phyloP scores from a whole-genome alignment of 2,113 vertebrate species.

The Scomber colias region DNA sequence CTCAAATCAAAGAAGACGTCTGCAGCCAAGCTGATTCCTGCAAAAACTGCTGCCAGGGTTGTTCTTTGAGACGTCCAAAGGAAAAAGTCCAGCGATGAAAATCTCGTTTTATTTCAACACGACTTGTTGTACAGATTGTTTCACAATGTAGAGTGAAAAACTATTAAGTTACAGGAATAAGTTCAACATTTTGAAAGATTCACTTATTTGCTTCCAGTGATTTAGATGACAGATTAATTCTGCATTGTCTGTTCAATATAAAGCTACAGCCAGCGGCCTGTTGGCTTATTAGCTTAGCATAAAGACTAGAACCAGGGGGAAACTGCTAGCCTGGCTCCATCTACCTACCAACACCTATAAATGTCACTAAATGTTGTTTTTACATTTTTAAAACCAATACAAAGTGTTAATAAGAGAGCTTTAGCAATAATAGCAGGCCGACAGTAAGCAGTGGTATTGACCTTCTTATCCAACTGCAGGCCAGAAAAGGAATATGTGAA shows the following conservation, averaged over 20 bases:
- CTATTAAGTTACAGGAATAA: neutral
- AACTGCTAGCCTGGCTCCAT: neutral
- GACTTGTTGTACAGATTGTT: neutral
- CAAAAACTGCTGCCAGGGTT: constrained; percentile 22
- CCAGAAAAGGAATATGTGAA: no score
- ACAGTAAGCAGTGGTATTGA: neutral
- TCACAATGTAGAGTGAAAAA: neutral
- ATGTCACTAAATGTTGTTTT: no score
- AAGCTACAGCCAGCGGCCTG: neutral
- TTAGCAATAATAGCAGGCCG: no score
- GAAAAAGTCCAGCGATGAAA: constrained; percentile 32
- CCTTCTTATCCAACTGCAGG: neutral
- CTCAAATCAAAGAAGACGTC: constrained; percentile 58
- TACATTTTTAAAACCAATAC: no score
- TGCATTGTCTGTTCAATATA: neutral
- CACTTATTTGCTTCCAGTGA: neutral
- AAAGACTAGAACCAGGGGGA: no score
- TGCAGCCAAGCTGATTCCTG: constrained; percentile 43
- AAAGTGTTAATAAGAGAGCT: no score
- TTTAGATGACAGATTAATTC: neutral
- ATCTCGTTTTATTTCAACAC: neutral
- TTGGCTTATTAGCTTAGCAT: neutral
- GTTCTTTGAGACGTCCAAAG: neutral
- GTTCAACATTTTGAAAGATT: neutral
- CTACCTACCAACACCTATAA: no score